A percentile compares a stretch with the other conserved stretches of the same genome.
Evolutionary conservation across 30 jellyfish, hydroid and myxozoan genomes (phyloP).

Genomic region (Nemopilema nomurai): DNA sequence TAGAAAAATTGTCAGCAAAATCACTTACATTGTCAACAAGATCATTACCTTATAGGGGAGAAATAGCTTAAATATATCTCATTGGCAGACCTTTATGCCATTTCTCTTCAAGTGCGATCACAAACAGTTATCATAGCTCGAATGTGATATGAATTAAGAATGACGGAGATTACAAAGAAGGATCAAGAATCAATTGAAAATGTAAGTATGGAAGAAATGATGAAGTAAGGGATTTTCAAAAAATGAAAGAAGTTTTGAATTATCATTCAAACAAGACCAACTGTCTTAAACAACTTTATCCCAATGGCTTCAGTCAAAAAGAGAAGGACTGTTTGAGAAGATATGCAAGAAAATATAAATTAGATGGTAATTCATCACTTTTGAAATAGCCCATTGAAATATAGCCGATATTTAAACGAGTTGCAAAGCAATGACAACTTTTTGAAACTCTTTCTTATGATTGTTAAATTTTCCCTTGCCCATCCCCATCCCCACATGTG

Average conservation of each 20-base stretch:
- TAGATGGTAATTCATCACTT: slow-evolving; percentile 5
- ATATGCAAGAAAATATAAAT: slow-evolving; percentile 12
- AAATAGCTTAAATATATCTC: background rate
- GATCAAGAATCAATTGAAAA: background rate
- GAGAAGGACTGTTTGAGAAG: slow-evolving; percentile 20
- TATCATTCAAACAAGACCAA: background rate
- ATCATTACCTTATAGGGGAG: background rate
- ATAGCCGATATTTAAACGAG: background rate
- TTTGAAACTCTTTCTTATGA: background rate
- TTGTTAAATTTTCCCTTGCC: background rate
- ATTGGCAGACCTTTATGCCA: background rate
- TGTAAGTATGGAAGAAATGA: slow-evolving; percentile 5
- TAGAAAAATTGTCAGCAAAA: background rate
- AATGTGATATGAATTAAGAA: background rate
- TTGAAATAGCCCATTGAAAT: background rate
- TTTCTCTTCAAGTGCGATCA: background rate
- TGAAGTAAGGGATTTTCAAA: background rate
- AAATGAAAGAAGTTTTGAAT: background rate
- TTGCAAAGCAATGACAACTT: background rate
- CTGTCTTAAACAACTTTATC: background rate
- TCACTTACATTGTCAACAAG: background rate
- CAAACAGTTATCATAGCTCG: background rate
- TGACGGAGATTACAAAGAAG: background rate
- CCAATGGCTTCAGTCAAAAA: slow-evolving; percentile 1
- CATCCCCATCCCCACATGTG: background rate